Evolutionary conservation across 1,140 invertebrate genomes (phyloP), one percentile per base, ranked within the genome.

Genomic region (Neodiprion fabricii): DNA sequence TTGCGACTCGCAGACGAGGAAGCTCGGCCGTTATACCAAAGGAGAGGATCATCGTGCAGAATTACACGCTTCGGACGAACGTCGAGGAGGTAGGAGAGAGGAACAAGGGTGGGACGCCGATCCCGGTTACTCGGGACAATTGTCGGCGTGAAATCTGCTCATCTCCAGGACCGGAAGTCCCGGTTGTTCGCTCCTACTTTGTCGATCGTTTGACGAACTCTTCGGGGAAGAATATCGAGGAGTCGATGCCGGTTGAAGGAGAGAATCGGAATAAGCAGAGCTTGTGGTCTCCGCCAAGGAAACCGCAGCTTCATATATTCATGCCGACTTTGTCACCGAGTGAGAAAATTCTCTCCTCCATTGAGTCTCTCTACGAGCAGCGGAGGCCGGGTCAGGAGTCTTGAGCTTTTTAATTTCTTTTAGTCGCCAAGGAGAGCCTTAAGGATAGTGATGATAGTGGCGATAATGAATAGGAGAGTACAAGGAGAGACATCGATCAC

Each of bases 221-320:
- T 49, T 9, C n/a, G 67, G 21, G 14, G 65, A 65, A 68, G n/a
- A 7, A 10, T 11, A 66, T 11, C 50, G 69, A 65, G 23, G 50
- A 75, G 65, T 65, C 69, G 7, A 40, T 40, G 28, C 28, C 28
- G 28, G 28, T 40, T 40, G 28, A 40, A 40, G 28, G 28, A 5
- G n/a, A 50, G 66, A 7, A 0, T 49, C 17, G 14, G 12, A 10
- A 28, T n/a, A 9, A 14, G 67, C n/a, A 12, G 14, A 53, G 49
- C 48, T 17, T 65, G n/a, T 83, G 77, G 78, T 67, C 73, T 0
- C 72, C 76, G 2, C 68, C 76, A 12, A 79, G 77, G 10, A 83
- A 83, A 67, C 79, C 82, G 0, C 91, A 93, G 80, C 86, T 94
- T 12, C 92, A 94, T 78, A 92, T 94, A 69, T 92, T 93, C 77